These are phyloP conservation scores for Erethizon dorsatum DNA, from an alignment of 2,797 vertebrate species.

Conservation along the genomic window DNA sequence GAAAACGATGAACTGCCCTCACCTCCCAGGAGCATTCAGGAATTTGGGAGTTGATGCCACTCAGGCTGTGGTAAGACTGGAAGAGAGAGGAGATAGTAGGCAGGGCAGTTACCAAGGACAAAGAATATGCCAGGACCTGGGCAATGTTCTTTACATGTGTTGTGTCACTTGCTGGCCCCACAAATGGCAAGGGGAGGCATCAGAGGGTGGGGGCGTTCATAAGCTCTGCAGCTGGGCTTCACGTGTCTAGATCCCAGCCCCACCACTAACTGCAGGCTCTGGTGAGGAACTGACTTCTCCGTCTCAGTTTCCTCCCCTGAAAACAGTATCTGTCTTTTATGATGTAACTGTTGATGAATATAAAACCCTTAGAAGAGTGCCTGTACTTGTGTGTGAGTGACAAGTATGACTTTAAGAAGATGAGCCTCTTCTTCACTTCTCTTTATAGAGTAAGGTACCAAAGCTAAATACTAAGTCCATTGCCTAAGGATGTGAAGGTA, in stretches of 20 bases:
- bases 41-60: not conserved
- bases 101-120: not conserved
- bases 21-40: not conserved
- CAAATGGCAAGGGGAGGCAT: not conserved
- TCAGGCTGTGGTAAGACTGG: not conserved
- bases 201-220: not conserved
- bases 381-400: not conserved
- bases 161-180: not conserved
- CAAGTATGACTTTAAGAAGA: not conserved
- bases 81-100: not conserved
- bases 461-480: not conserved
- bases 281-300: not conserved
- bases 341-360: slow-evolving; percentile 1
- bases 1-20: not conserved
- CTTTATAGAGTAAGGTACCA: not conserved
- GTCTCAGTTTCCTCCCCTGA: slow-evolving; percentile 1
- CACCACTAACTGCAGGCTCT: not conserved
- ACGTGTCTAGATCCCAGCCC: not conserved
- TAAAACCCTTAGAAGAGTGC: not conserved
- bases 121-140: not conserved
- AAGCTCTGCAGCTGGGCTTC: not conserved
- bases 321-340: not conserved
- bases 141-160: not conserved
- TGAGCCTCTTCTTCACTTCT: not conserved
- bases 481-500: not conserved